These are phyloP conservation scores for Altica lythri DNA, from an alignment of 2,888 invertebrate species.

Conservation along the genomic window DNA sequence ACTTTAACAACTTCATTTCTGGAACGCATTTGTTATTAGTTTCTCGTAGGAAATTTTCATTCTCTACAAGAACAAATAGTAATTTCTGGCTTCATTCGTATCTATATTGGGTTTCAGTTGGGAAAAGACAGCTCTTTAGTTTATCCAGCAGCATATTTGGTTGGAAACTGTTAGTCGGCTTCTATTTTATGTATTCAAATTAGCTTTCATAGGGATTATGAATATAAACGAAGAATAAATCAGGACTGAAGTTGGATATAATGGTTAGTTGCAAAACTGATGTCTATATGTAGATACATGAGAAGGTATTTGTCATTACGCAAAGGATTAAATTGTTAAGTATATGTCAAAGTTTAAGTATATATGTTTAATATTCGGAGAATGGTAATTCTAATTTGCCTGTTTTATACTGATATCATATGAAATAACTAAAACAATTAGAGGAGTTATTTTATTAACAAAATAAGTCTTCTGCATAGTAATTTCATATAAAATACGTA, in stretches of 20 bases:
- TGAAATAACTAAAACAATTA: too few species aligned
- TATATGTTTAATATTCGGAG: too few species aligned
- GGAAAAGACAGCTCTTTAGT: background rate
- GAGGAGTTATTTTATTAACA: too few species aligned
- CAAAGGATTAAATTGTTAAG: too few species aligned
- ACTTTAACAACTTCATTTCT: background rate
- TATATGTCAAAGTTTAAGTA: too few species aligned
- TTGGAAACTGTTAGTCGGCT: slow-evolving; percentile 1
- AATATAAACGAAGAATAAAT: slow-evolving; percentile 13
- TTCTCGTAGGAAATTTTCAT: background rate
- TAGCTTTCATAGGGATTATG: slow-evolving; percentile 15
- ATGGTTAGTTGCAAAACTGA: slow-evolving; percentile 10
- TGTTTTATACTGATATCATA: too few species aligned
- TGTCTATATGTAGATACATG: too few species aligned
- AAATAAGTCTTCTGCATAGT: too few species aligned
- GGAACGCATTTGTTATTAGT: too few species aligned
- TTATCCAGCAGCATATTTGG: background rate
- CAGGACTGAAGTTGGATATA: background rate
- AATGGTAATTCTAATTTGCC: too few species aligned
- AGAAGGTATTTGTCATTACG: too few species aligned
- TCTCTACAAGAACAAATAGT: background rate
- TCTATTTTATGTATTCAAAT: slow-evolving; percentile 5
- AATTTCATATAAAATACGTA: too few species aligned
- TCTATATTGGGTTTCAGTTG: background rate
- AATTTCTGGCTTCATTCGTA: background rate